Percentiles rank a stretch among this genome's conserved stretches.
phyloP scores from a whole-genome alignment of 2,797 vertebrate species.

The Alexandromys oeconomus region DNA sequence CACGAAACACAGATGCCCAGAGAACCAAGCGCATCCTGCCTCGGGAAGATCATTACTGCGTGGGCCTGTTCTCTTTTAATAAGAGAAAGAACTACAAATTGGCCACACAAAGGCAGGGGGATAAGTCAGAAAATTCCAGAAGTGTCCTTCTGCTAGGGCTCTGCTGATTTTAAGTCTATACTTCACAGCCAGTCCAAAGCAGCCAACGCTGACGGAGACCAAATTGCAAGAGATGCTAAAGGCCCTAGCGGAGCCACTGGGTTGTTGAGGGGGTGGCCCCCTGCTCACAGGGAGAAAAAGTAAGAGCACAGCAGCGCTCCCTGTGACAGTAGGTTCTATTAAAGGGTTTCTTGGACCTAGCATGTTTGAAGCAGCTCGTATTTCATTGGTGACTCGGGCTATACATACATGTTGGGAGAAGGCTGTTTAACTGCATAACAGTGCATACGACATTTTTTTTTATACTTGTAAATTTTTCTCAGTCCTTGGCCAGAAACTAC shows the following conservation, averaged over 20 bases:
- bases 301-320: slow-evolving; percentile 49
- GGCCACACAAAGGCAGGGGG: background rate
- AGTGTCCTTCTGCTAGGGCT: background rate
- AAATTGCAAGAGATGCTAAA: slow-evolving; percentile 51
- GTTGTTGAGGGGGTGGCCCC: slow-evolving; percentile 64
- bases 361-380: slow-evolving; percentile 80
- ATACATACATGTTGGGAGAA: slow-evolving; percentile 78
- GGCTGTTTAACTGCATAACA: slow-evolving; percentile 86
- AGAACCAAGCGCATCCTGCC: background rate
- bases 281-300: slow-evolving; percentile 20
- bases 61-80: slow-evolving; percentile 51
- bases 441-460: slow-evolving; percentile 78
- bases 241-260: background rate
- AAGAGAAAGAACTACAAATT: slow-evolving; percentile 40
- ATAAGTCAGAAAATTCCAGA: slow-evolving; percentile 25
- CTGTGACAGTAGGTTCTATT: slow-evolving; percentile 77
- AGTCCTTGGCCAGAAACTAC: slow-evolving; percentile 84
- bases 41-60: slow-evolving; percentile 31
- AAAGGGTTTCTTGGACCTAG: slow-evolving; percentile 80
- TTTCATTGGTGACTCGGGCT: slow-evolving; percentile 82
- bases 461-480: slow-evolving; percentile 84
- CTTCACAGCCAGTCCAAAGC: slow-evolving; percentile 7
- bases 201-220: background rate
- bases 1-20: background rate
- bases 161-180: slow-evolving; percentile 32